These are phyloP conservation scores for Potamilus streckersoni DNA, from an alignment of 1,140 invertebrate species.

Conservation along the genomic window DNA sequence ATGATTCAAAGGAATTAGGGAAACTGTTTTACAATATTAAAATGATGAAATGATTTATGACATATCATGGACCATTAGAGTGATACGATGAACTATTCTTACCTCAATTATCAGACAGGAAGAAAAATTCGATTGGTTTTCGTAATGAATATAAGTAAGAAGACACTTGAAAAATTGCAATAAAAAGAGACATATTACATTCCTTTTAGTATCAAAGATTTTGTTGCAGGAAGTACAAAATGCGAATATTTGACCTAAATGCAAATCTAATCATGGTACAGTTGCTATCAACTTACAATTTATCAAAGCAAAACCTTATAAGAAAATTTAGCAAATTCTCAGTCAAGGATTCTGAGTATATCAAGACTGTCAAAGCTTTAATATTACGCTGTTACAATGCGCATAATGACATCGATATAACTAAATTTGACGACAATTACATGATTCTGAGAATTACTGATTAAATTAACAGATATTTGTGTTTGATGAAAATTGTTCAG, in stretches of 20 bases:
- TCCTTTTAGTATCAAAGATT: constrained; percentile 16
- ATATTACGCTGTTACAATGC: neutral
- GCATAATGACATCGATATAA: neutral
- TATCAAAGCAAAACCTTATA: constrained; percentile 4
- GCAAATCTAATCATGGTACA: constrained; percentile 17
- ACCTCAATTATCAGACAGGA: constrained; percentile 10
- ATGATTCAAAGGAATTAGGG: too few relatives aligned
- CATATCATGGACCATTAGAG: too few relatives aligned
- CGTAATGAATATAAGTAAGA: constrained; percentile 3
- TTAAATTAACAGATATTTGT: constrained; percentile 15
- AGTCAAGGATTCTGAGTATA: neutral
- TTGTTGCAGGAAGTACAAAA: neutral
- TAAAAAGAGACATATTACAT: constrained; percentile 13
- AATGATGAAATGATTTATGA: too few relatives aligned
- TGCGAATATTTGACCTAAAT: neutral
- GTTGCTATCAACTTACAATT: neutral
- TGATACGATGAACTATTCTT: neutral
- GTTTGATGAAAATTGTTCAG: constrained; percentile 20
- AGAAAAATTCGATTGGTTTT: neutral
- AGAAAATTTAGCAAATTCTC: constrained; percentile 13
- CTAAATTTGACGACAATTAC: constrained; percentile 4
- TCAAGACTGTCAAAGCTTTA: neutral
- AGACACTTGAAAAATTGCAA: constrained; percentile 14
- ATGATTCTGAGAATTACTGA: constrained; percentile 1
- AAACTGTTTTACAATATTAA: too few relatives aligned